These are phyloP conservation scores for Numenius phaeopus DNA, from an alignment of 2,797 vertebrate genomes.

Conservation along the genomic window DNA sequence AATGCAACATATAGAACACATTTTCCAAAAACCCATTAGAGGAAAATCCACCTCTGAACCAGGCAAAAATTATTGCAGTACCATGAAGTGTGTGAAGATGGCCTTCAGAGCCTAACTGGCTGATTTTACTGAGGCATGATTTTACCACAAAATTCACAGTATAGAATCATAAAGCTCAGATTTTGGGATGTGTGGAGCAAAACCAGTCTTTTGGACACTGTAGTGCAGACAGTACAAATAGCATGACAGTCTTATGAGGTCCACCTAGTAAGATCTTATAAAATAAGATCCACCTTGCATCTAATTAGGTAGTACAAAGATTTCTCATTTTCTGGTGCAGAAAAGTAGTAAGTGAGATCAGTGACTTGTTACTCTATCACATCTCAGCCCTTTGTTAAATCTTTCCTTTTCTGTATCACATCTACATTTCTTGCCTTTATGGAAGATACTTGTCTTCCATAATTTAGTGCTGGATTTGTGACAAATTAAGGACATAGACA, in stretches of 20 bases:
- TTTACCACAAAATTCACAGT: background rate
- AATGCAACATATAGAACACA: background rate
- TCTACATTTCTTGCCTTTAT: background rate
- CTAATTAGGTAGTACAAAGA: background rate
- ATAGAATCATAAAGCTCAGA: background rate
- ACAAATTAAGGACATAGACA: background rate
- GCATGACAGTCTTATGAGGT: background rate
- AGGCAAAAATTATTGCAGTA: background rate
- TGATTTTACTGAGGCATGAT: background rate
- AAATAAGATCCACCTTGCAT: background rate
- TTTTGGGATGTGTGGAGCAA: background rate
- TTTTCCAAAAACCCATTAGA: background rate
- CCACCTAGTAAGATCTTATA: background rate
- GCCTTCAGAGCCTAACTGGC: background rate
- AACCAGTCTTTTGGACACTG: background rate
- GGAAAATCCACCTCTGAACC: background rate
- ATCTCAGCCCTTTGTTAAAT: background rate
- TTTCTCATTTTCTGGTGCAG: background rate
- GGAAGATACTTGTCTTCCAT: background rate
- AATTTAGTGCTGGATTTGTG: background rate
- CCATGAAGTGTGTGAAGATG: background rate
- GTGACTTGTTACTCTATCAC: background rate
- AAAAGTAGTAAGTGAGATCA: background rate
- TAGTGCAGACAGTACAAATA: background rate
- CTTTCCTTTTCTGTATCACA: background rate